Conservation (phyloP, 2,113 vertebrate species). For the Maylandia zebra region DNA sequence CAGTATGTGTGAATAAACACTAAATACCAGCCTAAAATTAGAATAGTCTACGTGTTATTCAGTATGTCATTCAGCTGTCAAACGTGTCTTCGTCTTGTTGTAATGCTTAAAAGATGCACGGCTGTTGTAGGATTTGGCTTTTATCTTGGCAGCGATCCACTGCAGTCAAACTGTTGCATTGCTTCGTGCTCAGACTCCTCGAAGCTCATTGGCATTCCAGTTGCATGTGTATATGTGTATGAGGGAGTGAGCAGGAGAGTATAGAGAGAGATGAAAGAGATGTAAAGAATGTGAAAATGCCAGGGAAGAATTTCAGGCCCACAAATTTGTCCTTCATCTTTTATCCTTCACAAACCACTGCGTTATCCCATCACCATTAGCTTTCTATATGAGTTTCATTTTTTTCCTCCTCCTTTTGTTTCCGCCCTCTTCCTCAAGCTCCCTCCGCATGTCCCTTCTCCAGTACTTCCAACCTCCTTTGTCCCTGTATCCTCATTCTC, state of each 20-base stretch:
- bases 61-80: background rate
- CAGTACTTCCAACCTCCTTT: background rate
- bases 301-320: background rate
- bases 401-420: background rate
- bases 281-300: conserved; percentile 6
- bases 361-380: background rate
- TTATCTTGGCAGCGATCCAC: conserved; percentile 44
- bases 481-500: conserved; percentile 22
- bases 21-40: background rate
- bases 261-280: background rate
- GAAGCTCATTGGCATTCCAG: conserved; percentile 52
- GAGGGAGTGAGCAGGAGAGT: background rate
- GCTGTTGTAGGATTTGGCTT: conserved; percentile 3
- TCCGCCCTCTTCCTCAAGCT: background rate
- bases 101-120: background rate
- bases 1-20: background rate
- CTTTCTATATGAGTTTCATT: background rate
- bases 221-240: conserved; percentile 4
- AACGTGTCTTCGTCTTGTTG: background rate
- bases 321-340: conserved; percentile 9
- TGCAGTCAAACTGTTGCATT: conserved; percentile 71
- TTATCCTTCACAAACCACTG: background rate
- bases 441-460: background rate
- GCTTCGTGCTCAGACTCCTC: conserved; percentile 55
- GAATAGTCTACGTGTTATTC: background rate